Base-by-base conservation (phyloP, 2,888 invertebrate species). In the Eueremaeus valkanovi region DNA sequence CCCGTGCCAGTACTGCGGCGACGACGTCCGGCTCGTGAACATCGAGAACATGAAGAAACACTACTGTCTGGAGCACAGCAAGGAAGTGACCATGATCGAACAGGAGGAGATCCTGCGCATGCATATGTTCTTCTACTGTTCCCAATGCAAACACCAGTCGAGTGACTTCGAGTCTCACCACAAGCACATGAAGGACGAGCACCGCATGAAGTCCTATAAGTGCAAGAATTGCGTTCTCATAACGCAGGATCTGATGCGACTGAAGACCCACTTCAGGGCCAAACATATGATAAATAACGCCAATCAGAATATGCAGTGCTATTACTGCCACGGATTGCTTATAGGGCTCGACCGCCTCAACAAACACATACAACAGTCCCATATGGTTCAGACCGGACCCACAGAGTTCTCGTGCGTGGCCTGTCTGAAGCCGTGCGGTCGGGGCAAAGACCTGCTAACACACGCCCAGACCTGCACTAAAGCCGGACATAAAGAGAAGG, bases 321-420 rank as follows among this genome's bases (percentile, higher is more conserved):
- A 78, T 31, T 79, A 79, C 21, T 80, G 80, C 70, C 78, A 78
- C 36, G 80, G 79, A n/a, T 78, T 80, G 72, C 77, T 80, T 16
- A 78, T 78, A 63, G 80, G 80, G 3, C 77, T 78, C 33, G 80
- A 80, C n/a, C 76, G 80, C 21, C 73, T 80, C 27, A 79, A 78
- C 8, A 79, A 80, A 63, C 80, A 80, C 73, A 80, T 80, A 36
- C 77, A 80, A 76, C 70, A 78, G 16, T 78, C 79, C 27, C 80
- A 80, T 78, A 79, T 79, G 75, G 80, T 80, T 16, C 80, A 80
- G 66, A 80, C 80, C 42, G 80, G 79, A 68, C 77, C 78, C 1
- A 76, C 77, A 63, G 78, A 78, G 66, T 80, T 78, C 78, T 80
- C 79, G 27, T 80, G 80, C 74, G 79, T 79, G 6, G 78, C 78